Evolutionary conservation across 2,797 vertebrate genomes (phyloP), one percentile per base, ranked within the genome.

Genomic region (Taeniopygia guttata): DNA sequence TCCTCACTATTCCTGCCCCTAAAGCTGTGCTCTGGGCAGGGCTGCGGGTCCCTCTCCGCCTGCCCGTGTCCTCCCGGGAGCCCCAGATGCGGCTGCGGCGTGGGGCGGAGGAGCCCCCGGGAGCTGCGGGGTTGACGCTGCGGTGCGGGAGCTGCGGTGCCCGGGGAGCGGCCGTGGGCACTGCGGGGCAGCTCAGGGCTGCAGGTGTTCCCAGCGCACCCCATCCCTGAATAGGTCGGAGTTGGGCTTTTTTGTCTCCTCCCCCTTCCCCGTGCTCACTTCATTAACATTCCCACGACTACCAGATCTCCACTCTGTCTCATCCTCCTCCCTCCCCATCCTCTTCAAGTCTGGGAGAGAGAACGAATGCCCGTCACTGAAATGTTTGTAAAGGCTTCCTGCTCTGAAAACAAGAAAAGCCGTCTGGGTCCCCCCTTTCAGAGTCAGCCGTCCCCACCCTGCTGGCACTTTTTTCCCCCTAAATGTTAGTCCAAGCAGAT

Each of bases 61-160:
- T 7, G 29, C 51, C 40, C 3, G 5, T 16, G 43, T 17, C 3
- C 40, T 52, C 36, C 75, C 36, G 46, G 90, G 48, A 79, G 91
- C 83, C 96, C 93, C 97, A 96, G 97, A 91, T 97, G 97, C 91
- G 97, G 94, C 96, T 76, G n/a, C 67, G 79, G 86, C 77, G n/a
- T 94, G 91, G 63, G 82, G 94, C 88, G 96, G 95, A 94, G 79
- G 93, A 79, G 94, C 95, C 93, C 94, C 84, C 79, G 62, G 49
- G 78, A 86, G 75, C 62, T 62, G 89, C 68, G 36, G 79, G 84
- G 72, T 19, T 59, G 89, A 67, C 94, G 26, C 58, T 75, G 25
- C 62, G 81, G 75, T 56, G 72, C 25, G 76, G 54, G 26, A 36
- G 86, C 32, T 55, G 32, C 11, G 36, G 38, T 11, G 82, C 21